Base-by-base conservation (phyloP, 2,888 invertebrate species). In the Mesochorus sp. region DNA sequence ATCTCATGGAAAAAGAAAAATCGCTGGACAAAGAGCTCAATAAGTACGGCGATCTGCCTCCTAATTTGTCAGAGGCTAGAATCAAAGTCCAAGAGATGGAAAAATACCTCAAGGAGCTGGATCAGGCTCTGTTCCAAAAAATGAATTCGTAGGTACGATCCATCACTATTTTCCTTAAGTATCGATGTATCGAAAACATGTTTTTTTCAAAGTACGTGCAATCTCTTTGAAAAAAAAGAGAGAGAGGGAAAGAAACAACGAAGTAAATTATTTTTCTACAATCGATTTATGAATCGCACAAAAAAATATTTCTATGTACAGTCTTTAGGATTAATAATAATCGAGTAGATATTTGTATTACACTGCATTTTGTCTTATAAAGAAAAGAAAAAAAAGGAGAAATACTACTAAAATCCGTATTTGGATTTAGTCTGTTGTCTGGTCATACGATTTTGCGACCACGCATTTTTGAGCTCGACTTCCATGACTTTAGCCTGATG, bases 401-500 rank as follows among this genome's bases (percentile, higher is more conserved):
- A n/a, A 26, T 55, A 5, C 1, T 44, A 28, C 92, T 94, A 98
- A 92, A 98, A 98, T 49, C 98, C 98, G 93, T 98, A 98, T 94
- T 98, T 98, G 34, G 97, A 95, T 90, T 97, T 96, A n/a, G 98
- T 97, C 91, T 97, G 96, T 88, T 96, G 94, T 84, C 95, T 94
- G 1, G 95, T 95, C 92, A 95, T 94, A 85, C 96, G 94, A 90
- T 96, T 98, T 83, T 95, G 94, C 3, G 98, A 95, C 98, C 98
- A 99, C 92, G 97, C 96, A 88, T 97, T 98, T 90, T 98, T 97
- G 61, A 99, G 91, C 87, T 98, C 98, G 76, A 97, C 93, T 91
- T 99, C 98, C 91, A 98, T 96, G 78, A 97, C 97, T 91, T 98
- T 98, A 1, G 98, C 99, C 94, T 97, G 94, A 90, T 95, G 95